phyloP scores from a whole-genome alignment of 2,888 invertebrate species.

The Lottia scabra region DNA sequence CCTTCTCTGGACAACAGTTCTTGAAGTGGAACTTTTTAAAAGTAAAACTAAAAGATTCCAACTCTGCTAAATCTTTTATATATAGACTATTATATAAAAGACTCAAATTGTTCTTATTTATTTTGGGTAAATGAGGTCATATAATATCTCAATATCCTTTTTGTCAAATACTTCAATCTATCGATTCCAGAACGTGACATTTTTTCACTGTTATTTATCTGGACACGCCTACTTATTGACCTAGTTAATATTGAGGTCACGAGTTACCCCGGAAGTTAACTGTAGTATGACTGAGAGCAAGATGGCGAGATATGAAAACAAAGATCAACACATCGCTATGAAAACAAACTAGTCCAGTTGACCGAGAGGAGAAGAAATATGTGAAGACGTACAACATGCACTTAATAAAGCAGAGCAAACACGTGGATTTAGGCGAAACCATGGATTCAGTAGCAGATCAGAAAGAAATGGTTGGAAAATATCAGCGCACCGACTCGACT shows the following conservation, averaged over 20 bases:
- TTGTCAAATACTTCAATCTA: no score
- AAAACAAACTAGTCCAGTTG: not conserved
- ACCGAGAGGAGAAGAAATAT: not conserved
- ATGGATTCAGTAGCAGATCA: not conserved
- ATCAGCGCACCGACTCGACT: conserved; percentile 1
- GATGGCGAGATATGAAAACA: conserved; percentile 2
- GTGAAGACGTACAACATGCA: not conserved
- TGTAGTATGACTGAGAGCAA: not conserved
- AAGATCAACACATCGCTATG: not conserved
- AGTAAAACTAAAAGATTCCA: no score
- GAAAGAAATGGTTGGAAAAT: not conserved
- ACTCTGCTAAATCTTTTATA: no score
- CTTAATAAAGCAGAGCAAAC: not conserved
- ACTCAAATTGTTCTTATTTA: no score
- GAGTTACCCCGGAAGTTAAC: not conserved
- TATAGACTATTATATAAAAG: no score
- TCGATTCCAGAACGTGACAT: no score
- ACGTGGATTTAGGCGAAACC: not conserved
- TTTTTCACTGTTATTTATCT: no score
- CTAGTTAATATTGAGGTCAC: not conserved
- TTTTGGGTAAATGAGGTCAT: no score
- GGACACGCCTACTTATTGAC: no score
- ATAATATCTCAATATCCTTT: no score
- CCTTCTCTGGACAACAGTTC: no score
- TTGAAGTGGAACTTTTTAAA: no score